phyloP scores from a whole-genome alignment of 2,888 invertebrate genomes.

The Thera obeliscata region DNA sequence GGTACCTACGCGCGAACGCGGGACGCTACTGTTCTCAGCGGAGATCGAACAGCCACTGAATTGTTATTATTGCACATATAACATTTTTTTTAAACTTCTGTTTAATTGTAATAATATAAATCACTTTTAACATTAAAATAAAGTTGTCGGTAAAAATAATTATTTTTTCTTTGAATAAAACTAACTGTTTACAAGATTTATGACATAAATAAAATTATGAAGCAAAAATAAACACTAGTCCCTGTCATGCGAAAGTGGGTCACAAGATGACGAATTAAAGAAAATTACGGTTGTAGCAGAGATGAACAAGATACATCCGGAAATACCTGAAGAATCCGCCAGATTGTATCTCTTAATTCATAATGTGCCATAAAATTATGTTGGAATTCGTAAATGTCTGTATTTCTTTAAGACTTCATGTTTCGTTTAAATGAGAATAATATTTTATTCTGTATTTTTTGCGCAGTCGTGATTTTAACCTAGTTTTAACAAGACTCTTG shows the following conservation, averaged over 20 bases:
- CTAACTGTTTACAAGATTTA: conserved; percentile 1
- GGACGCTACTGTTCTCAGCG: no score
- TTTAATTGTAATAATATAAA: no score
- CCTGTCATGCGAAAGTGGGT: conserved; percentile 37
- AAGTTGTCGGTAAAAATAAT: no score
- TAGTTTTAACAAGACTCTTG: not conserved
- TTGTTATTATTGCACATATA: not conserved
- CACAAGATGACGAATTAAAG: conserved; percentile 39
- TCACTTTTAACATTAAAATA: no score
- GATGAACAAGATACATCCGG: conserved; percentile 37
- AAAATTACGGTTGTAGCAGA: conserved; percentile 39
- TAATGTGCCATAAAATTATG: conserved; percentile 36
- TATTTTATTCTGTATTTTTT: not conserved
- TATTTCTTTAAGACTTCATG: conserved; percentile 5
- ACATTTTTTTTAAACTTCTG: no score
- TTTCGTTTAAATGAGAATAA: not conserved
- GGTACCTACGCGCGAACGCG: no score
- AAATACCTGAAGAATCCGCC: conserved; percentile 35
- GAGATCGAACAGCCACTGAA: no score
- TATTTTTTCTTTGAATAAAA: no score
- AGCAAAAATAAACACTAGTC: conserved; percentile 27
- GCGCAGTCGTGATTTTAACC: not conserved
- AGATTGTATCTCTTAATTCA: conserved; percentile 39
- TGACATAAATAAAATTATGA: conserved; percentile 2
- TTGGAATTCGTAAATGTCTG: conserved; percentile 26